Conservation (phyloP, 2,113 vertebrate genomes). For the Ptilonorhynchus violaceus region DNA sequence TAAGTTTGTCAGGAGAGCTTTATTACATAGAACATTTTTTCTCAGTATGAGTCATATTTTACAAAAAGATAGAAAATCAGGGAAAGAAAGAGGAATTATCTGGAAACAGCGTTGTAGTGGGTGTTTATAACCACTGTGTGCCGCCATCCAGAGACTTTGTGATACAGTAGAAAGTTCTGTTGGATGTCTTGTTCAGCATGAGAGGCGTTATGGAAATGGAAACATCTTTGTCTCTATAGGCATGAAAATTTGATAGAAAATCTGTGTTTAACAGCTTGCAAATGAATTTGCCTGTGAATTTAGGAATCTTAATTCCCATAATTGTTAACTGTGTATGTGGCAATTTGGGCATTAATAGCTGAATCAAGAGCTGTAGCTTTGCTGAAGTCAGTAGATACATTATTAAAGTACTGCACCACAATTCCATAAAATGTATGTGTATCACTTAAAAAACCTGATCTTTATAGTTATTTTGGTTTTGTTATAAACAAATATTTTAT, state of each 20-base stretch:
- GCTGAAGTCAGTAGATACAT: neutral
- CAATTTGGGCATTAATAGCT: neutral
- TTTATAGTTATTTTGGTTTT: neutral
- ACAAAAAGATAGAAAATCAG: neutral
- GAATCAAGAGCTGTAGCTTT: neutral
- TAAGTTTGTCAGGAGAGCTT: conserved; percentile 2
- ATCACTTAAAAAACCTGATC: fast-evolving
- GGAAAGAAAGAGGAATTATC: neutral
- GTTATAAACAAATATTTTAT: neutral
- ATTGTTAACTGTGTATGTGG: neutral
- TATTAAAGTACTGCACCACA: neutral
- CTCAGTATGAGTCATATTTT: neutral
- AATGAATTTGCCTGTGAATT: neutral
- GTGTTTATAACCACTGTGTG: neutral
- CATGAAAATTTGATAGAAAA: neutral
- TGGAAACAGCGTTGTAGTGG: neutral
- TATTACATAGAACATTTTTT: neutral
- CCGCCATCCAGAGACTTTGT: neutral
- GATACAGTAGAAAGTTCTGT: neutral
- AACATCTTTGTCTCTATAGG: neutral
- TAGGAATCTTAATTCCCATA: neutral
- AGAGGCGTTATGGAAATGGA: neutral
- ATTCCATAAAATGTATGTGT: neutral
- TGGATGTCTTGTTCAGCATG: neutral
- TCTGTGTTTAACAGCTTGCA: neutral